phyloP scores from a whole-genome alignment of 1,140 invertebrate genomes.

The Chironomus tepperi region DNA sequence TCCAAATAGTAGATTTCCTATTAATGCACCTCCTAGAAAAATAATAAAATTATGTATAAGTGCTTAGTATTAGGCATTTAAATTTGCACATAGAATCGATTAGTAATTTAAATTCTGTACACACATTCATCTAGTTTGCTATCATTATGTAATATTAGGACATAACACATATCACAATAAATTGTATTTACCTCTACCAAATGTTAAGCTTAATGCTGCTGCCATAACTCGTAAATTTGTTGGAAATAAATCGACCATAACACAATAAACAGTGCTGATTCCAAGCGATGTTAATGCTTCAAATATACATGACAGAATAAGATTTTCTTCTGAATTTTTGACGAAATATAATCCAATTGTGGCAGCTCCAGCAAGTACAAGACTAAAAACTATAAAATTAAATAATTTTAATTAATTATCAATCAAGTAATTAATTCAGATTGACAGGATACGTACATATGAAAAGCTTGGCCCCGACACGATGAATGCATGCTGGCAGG shows the following conservation, averaged over 20 bases:
- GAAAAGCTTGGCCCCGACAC: conserved; percentile 64
- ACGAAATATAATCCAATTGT: conserved; percentile 69
- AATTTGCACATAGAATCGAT: too few relatives aligned
- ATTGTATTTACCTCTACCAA: conserved; percentile 52
- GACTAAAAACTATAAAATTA: conserved; percentile 55
- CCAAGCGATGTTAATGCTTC: conserved; percentile 64
- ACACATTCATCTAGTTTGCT: too few relatives aligned
- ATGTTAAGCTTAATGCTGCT: conserved; percentile 59
- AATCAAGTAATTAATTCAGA: too few relatives aligned
- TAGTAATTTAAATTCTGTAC: too few relatives aligned
- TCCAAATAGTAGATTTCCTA: conserved; percentile 59
- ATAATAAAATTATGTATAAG: background rate
- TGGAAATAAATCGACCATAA: conserved; percentile 66
- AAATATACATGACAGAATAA: conserved; percentile 64
- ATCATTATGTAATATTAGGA: too few relatives aligned
- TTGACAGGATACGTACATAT: conserved; percentile 52
- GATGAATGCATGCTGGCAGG: conserved; percentile 60
- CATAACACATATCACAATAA: too few relatives aligned
- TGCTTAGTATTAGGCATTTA: too few relatives aligned
- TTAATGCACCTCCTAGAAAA: conserved; percentile 46
- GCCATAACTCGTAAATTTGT: conserved; percentile 73
- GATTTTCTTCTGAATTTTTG: conserved; percentile 55
- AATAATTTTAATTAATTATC: conserved; percentile 22
- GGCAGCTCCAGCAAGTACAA: conserved; percentile 60
- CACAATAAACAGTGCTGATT: conserved; percentile 64